Conservation (phyloP, 23 tunicate genomes). For the Ciona savignyi region DNA sequence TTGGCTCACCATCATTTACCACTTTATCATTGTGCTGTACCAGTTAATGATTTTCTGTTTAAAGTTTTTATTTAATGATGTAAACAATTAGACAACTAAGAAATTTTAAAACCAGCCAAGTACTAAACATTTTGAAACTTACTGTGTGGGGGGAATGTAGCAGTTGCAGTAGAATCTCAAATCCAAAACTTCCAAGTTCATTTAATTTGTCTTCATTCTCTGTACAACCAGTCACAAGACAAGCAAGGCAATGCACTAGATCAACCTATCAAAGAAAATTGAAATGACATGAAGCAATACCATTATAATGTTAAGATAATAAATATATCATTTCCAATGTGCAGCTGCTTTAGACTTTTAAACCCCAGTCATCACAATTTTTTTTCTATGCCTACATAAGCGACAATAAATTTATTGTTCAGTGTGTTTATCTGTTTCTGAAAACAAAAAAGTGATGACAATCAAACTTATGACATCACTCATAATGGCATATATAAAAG, state of each 20-base stretch:
- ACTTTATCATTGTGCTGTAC: too few species aligned
- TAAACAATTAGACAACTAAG: too few species aligned
- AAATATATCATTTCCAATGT: background rate
- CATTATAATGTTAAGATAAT: background rate
- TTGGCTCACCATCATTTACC: too few species aligned
- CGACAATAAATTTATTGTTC: background rate
- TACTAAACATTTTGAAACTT: too few species aligned
- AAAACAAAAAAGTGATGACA: too few species aligned
- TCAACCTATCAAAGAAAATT: constrained; percentile 38
- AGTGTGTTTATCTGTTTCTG: background rate
- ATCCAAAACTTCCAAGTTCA: constrained; percentile 44
- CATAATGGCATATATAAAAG: too few species aligned
- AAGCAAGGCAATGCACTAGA: constrained; percentile 50
- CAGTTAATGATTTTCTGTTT: too few species aligned
- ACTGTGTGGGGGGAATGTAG: constrained; percentile 59
- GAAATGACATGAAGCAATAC: background rate
- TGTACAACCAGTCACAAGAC: constrained; percentile 57
- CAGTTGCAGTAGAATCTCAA: constrained; percentile 43
- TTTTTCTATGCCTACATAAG: background rate
- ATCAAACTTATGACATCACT: too few species aligned
- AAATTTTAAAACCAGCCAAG: too few species aligned
- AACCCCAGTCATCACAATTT: background rate
- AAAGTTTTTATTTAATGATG: too few species aligned
- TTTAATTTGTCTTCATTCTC: constrained; percentile 48
- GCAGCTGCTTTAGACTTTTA: background rate